Evolutionary conservation across 2,797 vertebrate genomes (phyloP).

Genomic region (Gambusia yucatana): DNA sequence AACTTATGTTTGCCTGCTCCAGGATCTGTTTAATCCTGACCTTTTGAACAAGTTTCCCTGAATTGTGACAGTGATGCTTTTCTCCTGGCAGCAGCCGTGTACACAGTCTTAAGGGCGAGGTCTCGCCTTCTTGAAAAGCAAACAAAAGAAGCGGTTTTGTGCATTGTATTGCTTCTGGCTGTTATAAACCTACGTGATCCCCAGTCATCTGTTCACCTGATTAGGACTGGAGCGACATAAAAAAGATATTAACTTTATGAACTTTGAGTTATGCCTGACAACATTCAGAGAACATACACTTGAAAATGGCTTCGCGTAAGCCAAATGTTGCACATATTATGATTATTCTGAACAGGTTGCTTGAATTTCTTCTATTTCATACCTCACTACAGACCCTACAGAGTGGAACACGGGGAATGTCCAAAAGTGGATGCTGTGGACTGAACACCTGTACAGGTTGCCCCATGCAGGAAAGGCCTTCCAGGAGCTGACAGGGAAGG

Average conservation of each 20-base stretch:
- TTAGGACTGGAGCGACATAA: constrained; percentile 26
- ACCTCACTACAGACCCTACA: constrained; percentile 81
- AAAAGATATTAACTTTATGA: constrained; percentile 27
- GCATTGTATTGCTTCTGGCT: constrained; percentile 41
- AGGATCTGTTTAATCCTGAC: constrained; percentile 84
- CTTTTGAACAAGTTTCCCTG: constrained; percentile 62
- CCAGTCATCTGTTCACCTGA: constrained; percentile 53
- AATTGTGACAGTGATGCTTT: constrained; percentile 62
- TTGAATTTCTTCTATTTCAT: constrained; percentile 25
- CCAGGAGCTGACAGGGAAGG: constrained; percentile 92
- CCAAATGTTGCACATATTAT: background rate
- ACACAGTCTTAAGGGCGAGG: constrained; percentile 77
- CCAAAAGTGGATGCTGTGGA: constrained; percentile 99
- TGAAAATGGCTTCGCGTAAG: constrained; percentile 2
- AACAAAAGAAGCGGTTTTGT: constrained; percentile 61
- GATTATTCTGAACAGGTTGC: background rate
- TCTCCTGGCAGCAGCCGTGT: constrained; percentile 66
- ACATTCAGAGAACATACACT: background rate
- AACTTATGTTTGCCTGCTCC: constrained; percentile 67
- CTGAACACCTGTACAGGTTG: constrained; percentile 94
- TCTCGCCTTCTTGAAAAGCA: constrained; percentile 58
- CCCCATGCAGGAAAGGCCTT: constrained; percentile 92
- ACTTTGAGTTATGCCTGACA: constrained; percentile 11
- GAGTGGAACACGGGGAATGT: constrained; percentile 94
- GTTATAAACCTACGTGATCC: constrained; percentile 57